These are phyloP conservation scores for Monomorium pharaonis DNA, from an alignment of 1,140 invertebrate species.

Conservation along the genomic window DNA sequence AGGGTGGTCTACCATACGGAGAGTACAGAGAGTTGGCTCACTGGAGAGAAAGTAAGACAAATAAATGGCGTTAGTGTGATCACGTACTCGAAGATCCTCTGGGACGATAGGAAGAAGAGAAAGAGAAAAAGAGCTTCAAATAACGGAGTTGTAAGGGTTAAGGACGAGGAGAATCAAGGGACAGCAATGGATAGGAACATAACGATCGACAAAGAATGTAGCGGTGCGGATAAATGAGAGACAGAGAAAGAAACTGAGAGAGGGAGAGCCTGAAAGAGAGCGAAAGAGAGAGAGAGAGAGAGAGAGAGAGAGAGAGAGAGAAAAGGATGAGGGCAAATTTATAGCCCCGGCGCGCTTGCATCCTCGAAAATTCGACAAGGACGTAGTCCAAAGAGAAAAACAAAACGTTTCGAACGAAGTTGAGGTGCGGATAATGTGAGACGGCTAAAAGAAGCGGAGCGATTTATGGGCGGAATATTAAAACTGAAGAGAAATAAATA, in stretches of 20 bases:
- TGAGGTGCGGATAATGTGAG: constrained; percentile 41
- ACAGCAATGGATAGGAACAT: constrained; percentile 32
- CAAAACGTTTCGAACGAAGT: constrained; percentile 41
- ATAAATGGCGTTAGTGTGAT: constrained; percentile 45
- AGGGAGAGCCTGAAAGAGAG: too few species aligned
- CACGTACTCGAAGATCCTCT: constrained; percentile 46
- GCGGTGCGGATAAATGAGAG: constrained; percentile 6
- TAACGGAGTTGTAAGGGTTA: constrained; percentile 15
- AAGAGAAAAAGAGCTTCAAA: not conserved
- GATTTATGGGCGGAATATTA: constrained; percentile 54
- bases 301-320: not conserved
- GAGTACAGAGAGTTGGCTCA: constrained; percentile 4
- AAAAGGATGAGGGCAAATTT: constrained; percentile 1
- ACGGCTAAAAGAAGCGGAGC: constrained; percentile 12
- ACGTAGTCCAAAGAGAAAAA: constrained; percentile 42
- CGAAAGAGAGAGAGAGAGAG: not conserved
- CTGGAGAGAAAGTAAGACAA: constrained; percentile 37
- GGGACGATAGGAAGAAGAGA: not conserved
- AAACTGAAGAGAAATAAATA: constrained; percentile 53
- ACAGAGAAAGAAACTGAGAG: not conserved
- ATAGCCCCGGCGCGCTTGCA: constrained; percentile 39
- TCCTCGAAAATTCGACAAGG: constrained; percentile 54
- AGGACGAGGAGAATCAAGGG: constrained; percentile 16
- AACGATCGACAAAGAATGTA: constrained; percentile 19
- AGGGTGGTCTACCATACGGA: constrained; percentile 15